Evolutionary conservation across 2,113 vertebrate genomes (phyloP).

Genomic region (Meleagris gallopavo): DNA sequence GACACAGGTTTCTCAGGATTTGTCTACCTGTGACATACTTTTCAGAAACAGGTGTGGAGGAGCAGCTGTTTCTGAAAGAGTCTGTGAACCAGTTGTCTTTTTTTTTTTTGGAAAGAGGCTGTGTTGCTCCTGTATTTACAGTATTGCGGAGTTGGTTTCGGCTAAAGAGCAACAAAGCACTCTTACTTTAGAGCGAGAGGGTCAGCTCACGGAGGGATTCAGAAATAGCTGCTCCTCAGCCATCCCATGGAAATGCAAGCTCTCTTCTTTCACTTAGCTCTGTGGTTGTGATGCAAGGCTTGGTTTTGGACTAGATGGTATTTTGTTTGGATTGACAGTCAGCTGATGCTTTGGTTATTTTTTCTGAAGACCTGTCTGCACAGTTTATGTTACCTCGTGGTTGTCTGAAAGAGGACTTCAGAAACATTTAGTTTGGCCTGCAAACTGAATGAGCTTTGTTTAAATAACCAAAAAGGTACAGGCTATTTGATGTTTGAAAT

Average conservation of each 20-base stretch:
- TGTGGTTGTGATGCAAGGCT: constrained; percentile 15
- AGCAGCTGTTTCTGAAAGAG: neutral
- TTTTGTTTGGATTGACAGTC: neutral
- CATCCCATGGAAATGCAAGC: neutral
- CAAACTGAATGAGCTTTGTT: constrained; percentile 21
- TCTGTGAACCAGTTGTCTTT: neutral
- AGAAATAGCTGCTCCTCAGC: neutral
- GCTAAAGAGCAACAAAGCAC: neutral
- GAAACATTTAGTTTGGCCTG: constrained; percentile 36
- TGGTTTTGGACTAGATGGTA: neutral
- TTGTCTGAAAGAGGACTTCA: constrained; percentile 22
- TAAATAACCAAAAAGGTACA: constrained; percentile 31
- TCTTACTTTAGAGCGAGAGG: neutral
- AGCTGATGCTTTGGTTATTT: neutral
- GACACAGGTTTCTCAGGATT: neutral
- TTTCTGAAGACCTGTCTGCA: constrained; percentile 10
- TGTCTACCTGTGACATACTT: neutral
- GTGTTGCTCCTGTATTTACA: neutral
- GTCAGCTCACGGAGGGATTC: neutral
- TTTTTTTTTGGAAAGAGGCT: neutral
- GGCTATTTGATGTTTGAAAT: neutral
- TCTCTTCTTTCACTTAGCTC: neutral
- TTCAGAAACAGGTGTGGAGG: neutral
- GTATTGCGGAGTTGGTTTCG: neutral
- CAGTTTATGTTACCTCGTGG: neutral